These are phyloP conservation scores for Fopius arisanus DNA, from an alignment of 1,140 invertebrate genomes.

Conservation along the genomic window DNA sequence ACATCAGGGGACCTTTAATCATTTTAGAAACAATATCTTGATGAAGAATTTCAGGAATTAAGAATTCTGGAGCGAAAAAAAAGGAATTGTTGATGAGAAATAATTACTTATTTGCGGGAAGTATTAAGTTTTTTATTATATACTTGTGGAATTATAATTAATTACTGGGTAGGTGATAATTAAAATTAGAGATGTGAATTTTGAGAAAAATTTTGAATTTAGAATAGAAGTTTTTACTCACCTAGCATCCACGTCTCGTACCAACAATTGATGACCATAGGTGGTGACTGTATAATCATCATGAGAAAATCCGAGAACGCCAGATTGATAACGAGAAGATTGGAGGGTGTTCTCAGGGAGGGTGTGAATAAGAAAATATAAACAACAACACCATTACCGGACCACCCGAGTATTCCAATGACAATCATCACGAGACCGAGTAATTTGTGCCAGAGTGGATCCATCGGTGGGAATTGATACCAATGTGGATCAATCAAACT, in stretches of 20 bases:
- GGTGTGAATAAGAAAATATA: slow-evolving; percentile 85
- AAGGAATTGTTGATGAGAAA: no score
- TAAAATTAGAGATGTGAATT: slow-evolving; percentile 35
- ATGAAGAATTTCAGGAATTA: no score
- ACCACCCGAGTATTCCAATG: slow-evolving; percentile 74
- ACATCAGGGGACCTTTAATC: slow-evolving; percentile 76
- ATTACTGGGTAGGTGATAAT: no score
- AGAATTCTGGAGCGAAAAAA: no score
- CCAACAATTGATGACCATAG: slow-evolving; percentile 88
- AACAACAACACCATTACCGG: slow-evolving; percentile 86
- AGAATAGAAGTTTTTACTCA: slow-evolving; percentile 52
- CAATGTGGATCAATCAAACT: slow-evolving; percentile 77
- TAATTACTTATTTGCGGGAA: no score
- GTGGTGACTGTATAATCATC: slow-evolving; percentile 84
- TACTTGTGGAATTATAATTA: no score
- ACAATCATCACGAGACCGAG: slow-evolving; percentile 79
- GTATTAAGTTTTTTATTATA: no score
- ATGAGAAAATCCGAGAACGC: slow-evolving; percentile 89
- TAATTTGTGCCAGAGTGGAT: slow-evolving; percentile 81
- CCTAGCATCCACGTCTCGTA: slow-evolving; percentile 86
- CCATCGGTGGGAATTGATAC: slow-evolving; percentile 80
- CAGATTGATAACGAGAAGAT: slow-evolving; percentile 84
- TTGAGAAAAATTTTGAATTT: neutral
- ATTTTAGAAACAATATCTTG: no score
- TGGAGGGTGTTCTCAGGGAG: slow-evolving; percentile 81